Evolutionary conservation across 2,888 invertebrate genomes (phyloP).

Genomic region (Rhingia campestris): DNA sequence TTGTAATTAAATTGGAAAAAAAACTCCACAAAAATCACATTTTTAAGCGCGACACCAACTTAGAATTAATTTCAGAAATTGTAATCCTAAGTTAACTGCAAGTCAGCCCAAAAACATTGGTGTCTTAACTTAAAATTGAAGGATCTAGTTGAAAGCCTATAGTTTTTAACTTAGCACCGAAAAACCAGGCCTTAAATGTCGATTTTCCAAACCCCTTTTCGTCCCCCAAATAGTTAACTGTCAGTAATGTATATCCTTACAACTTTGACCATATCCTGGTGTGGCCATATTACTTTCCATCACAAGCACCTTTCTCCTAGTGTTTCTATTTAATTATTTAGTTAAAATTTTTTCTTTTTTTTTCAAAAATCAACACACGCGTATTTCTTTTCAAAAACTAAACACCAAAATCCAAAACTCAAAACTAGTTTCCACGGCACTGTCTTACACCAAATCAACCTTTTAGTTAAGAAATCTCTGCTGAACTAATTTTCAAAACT

Average conservation of each 20-base stretch:
- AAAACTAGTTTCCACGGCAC: background rate
- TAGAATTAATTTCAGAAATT: too few species aligned
- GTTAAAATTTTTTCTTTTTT: background rate
- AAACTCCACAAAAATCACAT: too few species aligned
- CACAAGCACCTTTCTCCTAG: conserved; percentile 7
- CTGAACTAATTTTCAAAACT: conserved; percentile 48
- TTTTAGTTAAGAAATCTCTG: conserved; percentile 20
- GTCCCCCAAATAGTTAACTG: background rate
- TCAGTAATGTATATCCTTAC: conserved; percentile 22
- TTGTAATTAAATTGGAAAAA: too few species aligned
- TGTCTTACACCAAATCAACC: conserved; percentile 16
- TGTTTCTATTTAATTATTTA: background rate
- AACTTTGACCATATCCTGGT: conserved; percentile 24
- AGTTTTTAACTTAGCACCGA: too few species aligned
- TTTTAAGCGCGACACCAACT: too few species aligned
- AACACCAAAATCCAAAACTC: too few species aligned
- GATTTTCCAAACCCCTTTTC: too few species aligned
- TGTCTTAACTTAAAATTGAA: too few species aligned
- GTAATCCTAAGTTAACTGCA: too few species aligned
- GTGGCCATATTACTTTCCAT: conserved; percentile 17
- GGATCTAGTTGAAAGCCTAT: too few species aligned
- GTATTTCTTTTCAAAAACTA: background rate
- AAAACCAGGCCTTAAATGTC: too few species aligned
- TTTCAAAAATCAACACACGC: background rate
- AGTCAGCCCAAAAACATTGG: too few species aligned